phyloP scores from a whole-genome alignment of 2,888 invertebrate species.

The Crematogaster levior region DNA sequence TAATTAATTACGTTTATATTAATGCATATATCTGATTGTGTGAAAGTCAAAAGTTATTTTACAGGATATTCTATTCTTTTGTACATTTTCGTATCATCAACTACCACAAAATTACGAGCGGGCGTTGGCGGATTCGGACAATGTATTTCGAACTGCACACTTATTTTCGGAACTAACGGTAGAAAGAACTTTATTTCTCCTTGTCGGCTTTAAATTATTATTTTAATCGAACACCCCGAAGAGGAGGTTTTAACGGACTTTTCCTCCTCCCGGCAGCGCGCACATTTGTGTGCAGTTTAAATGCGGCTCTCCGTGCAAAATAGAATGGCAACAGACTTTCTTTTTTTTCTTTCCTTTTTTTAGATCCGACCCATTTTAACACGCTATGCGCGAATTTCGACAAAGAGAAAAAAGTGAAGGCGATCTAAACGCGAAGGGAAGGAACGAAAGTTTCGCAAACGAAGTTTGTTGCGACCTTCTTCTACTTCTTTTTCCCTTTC shows the following conservation, averaged over 20 bases:
- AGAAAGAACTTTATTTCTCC: conserved; percentile 42
- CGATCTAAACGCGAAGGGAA: neutral
- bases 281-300: conserved; percentile 23
- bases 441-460: conserved; percentile 32
- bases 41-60: neutral
- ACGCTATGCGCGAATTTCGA: conserved; percentile 1
- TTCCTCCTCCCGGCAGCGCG: neutral
- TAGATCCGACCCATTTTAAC: conserved; percentile 36
- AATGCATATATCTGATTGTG: neutral
- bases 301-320: conserved; percentile 2
- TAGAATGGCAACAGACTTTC: conserved; percentile 10
- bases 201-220: conserved; percentile 41
- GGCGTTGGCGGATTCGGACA: neutral
- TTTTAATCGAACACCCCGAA: neutral
- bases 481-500: neutral
- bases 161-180: conserved; percentile 23
- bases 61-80: neutral
- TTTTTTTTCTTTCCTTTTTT: neutral
- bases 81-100: neutral
- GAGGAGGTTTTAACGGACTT: conserved; percentile 8
- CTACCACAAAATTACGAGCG: neutral
- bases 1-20: neutral
- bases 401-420: neutral
- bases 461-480: conserved; percentile 12
- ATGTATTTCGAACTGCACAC: conserved; percentile 15